Conservation (phyloP, 1,140 invertebrate species). For the Heterodera carotae region DNA sequence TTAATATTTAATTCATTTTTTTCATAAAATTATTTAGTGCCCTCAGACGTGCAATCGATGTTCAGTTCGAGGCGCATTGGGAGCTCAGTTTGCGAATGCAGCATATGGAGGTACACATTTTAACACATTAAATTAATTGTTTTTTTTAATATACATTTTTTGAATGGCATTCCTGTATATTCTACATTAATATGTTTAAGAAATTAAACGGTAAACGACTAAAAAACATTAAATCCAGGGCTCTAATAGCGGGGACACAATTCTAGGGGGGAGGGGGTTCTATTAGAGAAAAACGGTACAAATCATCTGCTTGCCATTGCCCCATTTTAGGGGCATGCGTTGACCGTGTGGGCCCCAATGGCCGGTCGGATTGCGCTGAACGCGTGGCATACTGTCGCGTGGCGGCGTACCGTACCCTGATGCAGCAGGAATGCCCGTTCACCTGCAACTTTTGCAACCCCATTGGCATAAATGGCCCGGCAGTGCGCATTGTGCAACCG, state of each 20-base stretch:
- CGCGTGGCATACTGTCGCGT: constrained; percentile 7
- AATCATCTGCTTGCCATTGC: background rate
- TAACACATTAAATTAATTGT: constrained; percentile 1
- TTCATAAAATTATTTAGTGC: background rate
- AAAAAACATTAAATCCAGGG: too few relatives aligned
- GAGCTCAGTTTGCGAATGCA: constrained; percentile 2
- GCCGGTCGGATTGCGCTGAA: constrained; percentile 16
- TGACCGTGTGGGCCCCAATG: constrained; percentile 24
- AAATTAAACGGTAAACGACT: too few relatives aligned
- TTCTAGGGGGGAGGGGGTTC: too few relatives aligned
- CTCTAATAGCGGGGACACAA: too few relatives aligned
- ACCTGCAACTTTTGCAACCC: constrained; percentile 4
- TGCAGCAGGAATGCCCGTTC: constrained; percentile 20
- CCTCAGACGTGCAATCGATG: constrained; percentile 21
- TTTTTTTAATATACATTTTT: constrained; percentile 8
- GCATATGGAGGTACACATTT: background rate
- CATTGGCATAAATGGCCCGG: background rate
- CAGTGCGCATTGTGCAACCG: background rate
- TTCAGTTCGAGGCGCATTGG: background rate
- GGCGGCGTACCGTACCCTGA: constrained; percentile 8
- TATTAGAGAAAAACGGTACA: too few relatives aligned
- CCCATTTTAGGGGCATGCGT: constrained; percentile 23
- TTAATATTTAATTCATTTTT: background rate
- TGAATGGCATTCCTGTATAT: too few relatives aligned
- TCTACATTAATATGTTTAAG: too few relatives aligned